Conservation (phyloP, 2,797 vertebrate genomes). For the Paguma larvata region DNA sequence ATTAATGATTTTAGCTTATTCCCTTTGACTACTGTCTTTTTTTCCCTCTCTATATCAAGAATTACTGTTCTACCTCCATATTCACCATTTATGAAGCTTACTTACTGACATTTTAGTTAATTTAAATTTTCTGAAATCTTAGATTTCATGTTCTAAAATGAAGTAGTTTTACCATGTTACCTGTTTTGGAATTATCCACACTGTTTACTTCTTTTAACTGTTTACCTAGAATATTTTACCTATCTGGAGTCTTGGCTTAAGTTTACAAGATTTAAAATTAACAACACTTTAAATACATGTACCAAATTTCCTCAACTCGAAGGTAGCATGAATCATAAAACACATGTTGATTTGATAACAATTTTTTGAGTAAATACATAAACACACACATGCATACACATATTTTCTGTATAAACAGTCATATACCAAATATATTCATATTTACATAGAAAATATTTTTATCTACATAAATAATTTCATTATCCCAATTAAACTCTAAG, state of each 20-base stretch:
- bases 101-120: conserved; percentile 25
- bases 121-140: conserved; percentile 61
- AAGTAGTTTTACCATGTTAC: background rate
- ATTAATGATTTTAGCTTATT: conserved; percentile 59
- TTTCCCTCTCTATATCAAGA: background rate
- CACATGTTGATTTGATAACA: background rate
- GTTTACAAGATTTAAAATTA: conserved; percentile 49
- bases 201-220: conserved; percentile 39
- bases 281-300: background rate
- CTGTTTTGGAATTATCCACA: background rate
- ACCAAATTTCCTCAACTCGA: background rate
- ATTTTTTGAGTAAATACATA: background rate
- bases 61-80: background rate
- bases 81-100: background rate
- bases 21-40: background rate
- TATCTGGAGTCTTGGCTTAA: background rate
- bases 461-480: background rate
- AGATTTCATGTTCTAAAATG: background rate
- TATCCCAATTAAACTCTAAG: conserved; percentile 7
- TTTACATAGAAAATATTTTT: conserved; percentile 8
- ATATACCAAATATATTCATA: background rate
- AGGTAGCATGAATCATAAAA: background rate
- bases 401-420: background rate
- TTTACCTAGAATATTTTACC: background rate
- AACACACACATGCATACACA: background rate